Evolutionary conservation across 2,797 vertebrate genomes (phyloP).

Genomic region (Dendrocincla fuliginosa): DNA sequence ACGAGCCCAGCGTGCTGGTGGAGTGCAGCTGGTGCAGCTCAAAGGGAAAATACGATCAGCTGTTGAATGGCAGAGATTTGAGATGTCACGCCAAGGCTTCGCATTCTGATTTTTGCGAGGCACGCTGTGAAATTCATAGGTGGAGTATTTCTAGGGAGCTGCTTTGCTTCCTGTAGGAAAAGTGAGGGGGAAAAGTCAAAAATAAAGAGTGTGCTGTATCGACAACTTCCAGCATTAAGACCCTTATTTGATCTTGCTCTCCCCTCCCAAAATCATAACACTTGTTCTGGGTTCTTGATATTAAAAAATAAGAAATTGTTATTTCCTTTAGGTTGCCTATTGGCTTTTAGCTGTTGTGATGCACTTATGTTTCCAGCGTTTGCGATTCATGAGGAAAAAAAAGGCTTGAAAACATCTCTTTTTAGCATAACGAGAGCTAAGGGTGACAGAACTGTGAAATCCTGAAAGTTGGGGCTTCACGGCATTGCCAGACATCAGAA

Average conservation of each 20-base stretch:
- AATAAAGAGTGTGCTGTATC: background rate
- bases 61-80: background rate
- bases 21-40: background rate
- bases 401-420: background rate
- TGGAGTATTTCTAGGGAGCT: background rate
- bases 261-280: background rate
- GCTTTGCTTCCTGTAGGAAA: background rate
- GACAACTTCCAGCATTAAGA: background rate
- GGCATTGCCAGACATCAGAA: slow-evolving; percentile 27
- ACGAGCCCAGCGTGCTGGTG: background rate
- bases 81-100: background rate
- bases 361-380: background rate
- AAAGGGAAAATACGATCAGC: background rate
- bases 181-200: background rate
- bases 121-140: background rate
- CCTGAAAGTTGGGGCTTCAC: background rate
- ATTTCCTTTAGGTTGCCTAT: background rate
- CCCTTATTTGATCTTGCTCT: background rate
- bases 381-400: background rate
- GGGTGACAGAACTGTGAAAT: slow-evolving; percentile 6
- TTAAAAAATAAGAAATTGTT: background rate
- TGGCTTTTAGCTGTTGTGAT: background rate
- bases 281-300: background rate
- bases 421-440: background rate
- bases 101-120: rapidly evolving